Evolutionary conservation across 2,888 invertebrate genomes (phyloP).

Genomic region (Caenorhabditis sinica): DNA sequence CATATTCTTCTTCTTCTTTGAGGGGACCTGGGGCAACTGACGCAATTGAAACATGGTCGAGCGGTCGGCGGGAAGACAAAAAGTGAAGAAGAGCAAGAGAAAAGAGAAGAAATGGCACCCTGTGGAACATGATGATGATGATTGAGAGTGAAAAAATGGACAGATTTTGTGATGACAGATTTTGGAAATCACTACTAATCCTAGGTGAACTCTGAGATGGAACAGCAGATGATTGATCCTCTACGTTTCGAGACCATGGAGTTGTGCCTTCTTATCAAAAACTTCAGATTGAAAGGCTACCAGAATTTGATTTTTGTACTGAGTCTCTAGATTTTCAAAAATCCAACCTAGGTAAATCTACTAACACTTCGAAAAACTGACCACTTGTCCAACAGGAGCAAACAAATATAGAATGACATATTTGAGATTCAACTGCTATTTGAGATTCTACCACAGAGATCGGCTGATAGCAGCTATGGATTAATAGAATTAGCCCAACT

Average conservation of each 20-base stretch:
- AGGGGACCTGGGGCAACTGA: constrained; percentile 52
- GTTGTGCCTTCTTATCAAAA: no score
- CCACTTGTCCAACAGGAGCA: not conserved
- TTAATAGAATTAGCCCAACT: constrained; percentile 17
- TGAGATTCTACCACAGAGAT: no score
- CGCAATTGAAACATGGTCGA: constrained; percentile 65
- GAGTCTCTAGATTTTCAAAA: no score
- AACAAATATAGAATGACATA: constrained; percentile 17
- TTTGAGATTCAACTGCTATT: not conserved
- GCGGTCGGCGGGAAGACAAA: constrained; percentile 44
- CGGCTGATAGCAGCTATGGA: constrained; percentile 1
- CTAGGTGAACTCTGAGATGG: no score
- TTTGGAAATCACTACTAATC: not conserved
- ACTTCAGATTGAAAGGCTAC: no score
- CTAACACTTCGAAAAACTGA: not conserved
- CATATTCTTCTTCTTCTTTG: constrained; percentile 36
- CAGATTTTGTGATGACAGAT: constrained; percentile 14
- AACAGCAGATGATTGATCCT: no score
- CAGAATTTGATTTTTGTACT: no score
- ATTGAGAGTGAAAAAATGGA: constrained; percentile 30
- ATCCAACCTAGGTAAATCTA: no score
- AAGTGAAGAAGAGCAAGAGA: constrained; percentile 39
- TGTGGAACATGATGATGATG: constrained; percentile 31
- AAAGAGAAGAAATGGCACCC: constrained; percentile 40
- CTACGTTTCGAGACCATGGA: no score